A percentile compares a stretch with the other conserved stretches of the same genome.
phyloP scores from a whole-genome alignment of 2,113 vertebrate genomes.

The Anoura caudifer region DNA sequence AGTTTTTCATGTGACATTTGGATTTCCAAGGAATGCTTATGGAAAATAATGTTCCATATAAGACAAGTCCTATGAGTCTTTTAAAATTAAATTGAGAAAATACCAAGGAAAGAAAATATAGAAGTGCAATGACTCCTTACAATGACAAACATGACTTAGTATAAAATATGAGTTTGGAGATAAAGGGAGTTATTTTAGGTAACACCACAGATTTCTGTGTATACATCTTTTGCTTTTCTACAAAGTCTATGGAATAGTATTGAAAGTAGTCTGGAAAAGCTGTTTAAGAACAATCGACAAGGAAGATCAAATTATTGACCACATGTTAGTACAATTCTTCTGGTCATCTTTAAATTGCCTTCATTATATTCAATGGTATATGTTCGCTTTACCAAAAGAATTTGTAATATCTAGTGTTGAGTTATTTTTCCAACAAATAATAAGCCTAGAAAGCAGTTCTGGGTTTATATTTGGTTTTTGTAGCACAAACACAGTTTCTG shows the following conservation, averaged over 20 bases:
- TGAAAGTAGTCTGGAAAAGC: not conserved
- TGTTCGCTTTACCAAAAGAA: not conserved
- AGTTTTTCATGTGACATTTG: not conserved
- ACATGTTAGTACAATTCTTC: not conserved
- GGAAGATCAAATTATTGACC: not conserved
- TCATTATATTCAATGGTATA: not conserved
- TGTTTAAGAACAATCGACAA: not conserved
- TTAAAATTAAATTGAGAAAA: conserved; percentile 22
- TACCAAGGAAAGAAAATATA: not conserved
- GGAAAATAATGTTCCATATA: not conserved
- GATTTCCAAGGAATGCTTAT: not conserved
- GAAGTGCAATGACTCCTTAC: not conserved
- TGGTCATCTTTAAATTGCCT: not conserved
- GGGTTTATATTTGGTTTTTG: not conserved
- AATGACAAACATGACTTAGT: not conserved
- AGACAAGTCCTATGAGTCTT: not conserved
- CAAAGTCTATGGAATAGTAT: not conserved
- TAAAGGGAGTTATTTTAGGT: not conserved
- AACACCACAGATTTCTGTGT: not conserved
- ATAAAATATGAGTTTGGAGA: not conserved
- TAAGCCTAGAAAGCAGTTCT: not conserved
- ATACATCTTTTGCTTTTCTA: not conserved
- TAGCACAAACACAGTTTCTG: not conserved
- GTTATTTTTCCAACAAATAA: conserved; percentile 1
- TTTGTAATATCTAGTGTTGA: not conserved